phyloP scores from a whole-genome alignment of 2,113 vertebrate species.

The Oncorhynchus kisutch region DNA sequence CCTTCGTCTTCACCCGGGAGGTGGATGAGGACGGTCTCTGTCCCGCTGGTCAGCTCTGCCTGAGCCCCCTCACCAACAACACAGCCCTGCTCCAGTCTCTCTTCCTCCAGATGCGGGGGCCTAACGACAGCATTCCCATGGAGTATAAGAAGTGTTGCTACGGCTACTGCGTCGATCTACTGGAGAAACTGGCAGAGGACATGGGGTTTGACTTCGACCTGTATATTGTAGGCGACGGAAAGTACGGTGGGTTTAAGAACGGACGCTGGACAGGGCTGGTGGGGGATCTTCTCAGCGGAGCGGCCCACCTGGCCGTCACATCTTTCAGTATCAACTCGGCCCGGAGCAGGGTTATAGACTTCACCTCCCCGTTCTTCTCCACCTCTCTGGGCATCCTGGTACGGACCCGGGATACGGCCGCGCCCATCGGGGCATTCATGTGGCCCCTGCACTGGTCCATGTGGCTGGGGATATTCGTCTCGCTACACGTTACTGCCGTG shows the following conservation, averaged over 20 bases:
- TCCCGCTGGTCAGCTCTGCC: constrained; percentile 83
- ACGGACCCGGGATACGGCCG: constrained; percentile 78
- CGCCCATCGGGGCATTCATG: constrained; percentile 83
- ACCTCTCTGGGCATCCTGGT: constrained; percentile 86
- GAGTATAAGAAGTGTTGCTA: constrained; percentile 80
- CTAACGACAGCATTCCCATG: constrained; percentile 69
- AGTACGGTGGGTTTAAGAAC: constrained; percentile 80
- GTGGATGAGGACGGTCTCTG: constrained; percentile 86
- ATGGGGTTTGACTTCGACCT: constrained; percentile 80
- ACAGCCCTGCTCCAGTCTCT: constrained; percentile 75
- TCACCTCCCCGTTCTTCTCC: constrained; percentile 89
- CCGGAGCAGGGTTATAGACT: constrained; percentile 82
- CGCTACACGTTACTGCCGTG: constrained; percentile 79
- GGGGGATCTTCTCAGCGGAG: constrained; percentile 80
- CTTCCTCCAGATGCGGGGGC: constrained; percentile 79
- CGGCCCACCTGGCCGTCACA: constrained; percentile 85
- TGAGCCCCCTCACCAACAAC: constrained; percentile 83
- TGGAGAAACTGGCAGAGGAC: constrained; percentile 82
- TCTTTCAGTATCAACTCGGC: constrained; percentile 89
- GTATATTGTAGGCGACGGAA: constrained; percentile 85
- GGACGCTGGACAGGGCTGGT: constrained; percentile 85
- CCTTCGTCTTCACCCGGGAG: constrained; percentile 80
- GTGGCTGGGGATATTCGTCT: constrained; percentile 86
- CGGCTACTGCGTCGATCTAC: constrained; percentile 85
- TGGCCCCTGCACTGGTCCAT: constrained; percentile 88